Conservation (phyloP, 1,140 invertebrate species). For the Caenorhabditis latens region DNA sequence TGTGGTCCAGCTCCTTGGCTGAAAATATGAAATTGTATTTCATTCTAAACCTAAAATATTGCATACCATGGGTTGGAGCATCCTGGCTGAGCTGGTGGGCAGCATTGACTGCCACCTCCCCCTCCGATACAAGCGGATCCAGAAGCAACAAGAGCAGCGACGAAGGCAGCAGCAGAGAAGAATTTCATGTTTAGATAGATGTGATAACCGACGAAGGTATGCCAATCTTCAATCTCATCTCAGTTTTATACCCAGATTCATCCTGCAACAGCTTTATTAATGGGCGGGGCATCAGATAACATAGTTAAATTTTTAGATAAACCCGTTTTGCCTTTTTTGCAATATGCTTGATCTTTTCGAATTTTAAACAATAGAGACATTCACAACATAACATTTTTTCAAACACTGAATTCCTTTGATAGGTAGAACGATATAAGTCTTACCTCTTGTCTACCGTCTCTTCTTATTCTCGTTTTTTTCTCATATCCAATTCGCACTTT, state of each 20-base stretch:
- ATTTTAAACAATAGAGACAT: no score
- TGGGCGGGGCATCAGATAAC: not conserved
- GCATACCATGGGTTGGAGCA: not conserved
- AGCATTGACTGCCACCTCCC: conserved; percentile 18
- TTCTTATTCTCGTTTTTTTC: not conserved
- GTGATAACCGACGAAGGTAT: conserved; percentile 30
- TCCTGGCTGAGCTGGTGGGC: conserved; percentile 32
- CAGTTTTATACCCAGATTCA: conserved; percentile 7
- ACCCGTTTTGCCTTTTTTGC: not conserved
- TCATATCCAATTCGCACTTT: conserved; percentile 7
- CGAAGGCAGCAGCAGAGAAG: conserved; percentile 38
- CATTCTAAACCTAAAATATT: not conserved
- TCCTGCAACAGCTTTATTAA: not conserved
- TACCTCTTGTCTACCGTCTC: no score
- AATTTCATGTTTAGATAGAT: not conserved
- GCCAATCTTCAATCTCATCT: not conserved
- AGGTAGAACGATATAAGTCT: no score
- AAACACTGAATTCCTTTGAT: no score
- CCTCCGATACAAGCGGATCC: conserved; percentile 27
- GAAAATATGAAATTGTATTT: not conserved
- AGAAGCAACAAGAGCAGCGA: conserved; percentile 21
- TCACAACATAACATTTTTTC: no score
- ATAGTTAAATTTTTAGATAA: not conserved
- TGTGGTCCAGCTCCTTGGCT: conserved; percentile 30
- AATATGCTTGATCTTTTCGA: no score